Evolutionary conservation across 2,888 invertebrate species (phyloP).

Genomic region (Ichneumoninae sp.): DNA sequence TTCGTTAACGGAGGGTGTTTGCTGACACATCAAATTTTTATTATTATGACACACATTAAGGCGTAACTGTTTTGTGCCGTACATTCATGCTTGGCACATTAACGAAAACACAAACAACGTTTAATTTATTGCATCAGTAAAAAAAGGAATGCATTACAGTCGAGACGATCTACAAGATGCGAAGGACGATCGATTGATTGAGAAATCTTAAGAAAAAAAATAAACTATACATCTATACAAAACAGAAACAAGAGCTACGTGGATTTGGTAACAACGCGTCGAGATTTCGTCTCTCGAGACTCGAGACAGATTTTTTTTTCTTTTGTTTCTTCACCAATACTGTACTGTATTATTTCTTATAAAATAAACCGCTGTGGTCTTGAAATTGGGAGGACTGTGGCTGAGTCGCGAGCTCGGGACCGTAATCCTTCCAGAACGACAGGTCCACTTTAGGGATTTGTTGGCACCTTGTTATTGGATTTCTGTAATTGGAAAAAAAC

Average conservation of each 20-base stretch:
- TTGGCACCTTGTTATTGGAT: constrained; percentile 88
- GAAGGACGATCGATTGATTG: constrained; percentile 5
- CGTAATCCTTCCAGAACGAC: constrained; percentile 86
- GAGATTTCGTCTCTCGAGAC: constrained; percentile 8
- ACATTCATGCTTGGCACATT: too few relatives aligned
- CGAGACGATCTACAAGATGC: background rate
- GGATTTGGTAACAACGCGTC: constrained; percentile 47
- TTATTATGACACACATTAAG: constrained; percentile 2
- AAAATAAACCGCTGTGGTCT: constrained; percentile 58
- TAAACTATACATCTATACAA: constrained; percentile 43
- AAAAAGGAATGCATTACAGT: background rate
- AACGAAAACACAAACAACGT: background rate
- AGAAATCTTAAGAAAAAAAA: constrained; percentile 38
- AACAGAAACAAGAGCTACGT: constrained; percentile 33
- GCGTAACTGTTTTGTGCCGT: background rate
- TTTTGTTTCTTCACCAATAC: background rate
- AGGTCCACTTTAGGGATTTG: constrained; percentile 88
- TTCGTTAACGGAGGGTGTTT: constrained; percentile 12
- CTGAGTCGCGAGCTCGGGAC: constrained; percentile 60
- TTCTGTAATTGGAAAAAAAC: constrained; percentile 85
- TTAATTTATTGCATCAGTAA: constrained; percentile 2
- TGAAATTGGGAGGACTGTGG: constrained; percentile 39
- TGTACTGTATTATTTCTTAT: constrained; percentile 59
- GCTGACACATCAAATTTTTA: constrained; percentile 34
- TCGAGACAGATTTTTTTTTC: background rate